Evolutionary conservation across 2,113 vertebrate species (phyloP), one percentile per base, ranked within the genome.

Genomic region (Poeciliopsis turrubarensis): DNA sequence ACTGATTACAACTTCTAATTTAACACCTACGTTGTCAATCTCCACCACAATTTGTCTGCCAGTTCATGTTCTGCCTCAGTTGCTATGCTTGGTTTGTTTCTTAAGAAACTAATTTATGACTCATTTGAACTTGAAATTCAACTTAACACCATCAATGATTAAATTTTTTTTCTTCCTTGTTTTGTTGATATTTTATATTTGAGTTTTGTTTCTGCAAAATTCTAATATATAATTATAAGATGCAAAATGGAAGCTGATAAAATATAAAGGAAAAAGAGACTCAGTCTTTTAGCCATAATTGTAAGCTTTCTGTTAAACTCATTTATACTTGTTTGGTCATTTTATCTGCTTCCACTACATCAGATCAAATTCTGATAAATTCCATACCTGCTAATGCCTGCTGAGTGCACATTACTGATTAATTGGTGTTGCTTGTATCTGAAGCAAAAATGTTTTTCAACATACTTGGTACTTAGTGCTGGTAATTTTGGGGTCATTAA

Each of bases 21-120:
- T 19, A 27, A 10, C 5, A 4, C 2, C 31, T 11, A 3, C 32
- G 14, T 60, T 71, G 61, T 10, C 44, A 10, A 17, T 17, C 44
- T 15, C 4, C 6, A 14, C 4, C 27, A 44, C 0, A 0, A 3
- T 4, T 3, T 17, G 27, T 31, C 22, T 34, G 29, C 12, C 13
- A 73, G n/a, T 8, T 44, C 22, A 70, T 39, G 57, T 22, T 57
- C 39, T 32, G 44, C 14, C 5, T 47, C 54, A 19, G 5, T 27
- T 25, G 32, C 30, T 34, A 19, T 29, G 29, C 7, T 27, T 37
- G 32, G 60, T 64, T 30, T 47, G 5, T 37, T 7, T 39, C 32
- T 25, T 34, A 63, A n/a, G 11, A 25, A 3, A 6, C 2, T 37
- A 69, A 26, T 65, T 34, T 25, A 5, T 30, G 44, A 47, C 15